Percentiles rank a stretch among this genome's conserved stretches.
phyloP scores from a whole-genome alignment of 2,888 invertebrate genomes.

The Glyphotaelius pellucidus region DNA sequence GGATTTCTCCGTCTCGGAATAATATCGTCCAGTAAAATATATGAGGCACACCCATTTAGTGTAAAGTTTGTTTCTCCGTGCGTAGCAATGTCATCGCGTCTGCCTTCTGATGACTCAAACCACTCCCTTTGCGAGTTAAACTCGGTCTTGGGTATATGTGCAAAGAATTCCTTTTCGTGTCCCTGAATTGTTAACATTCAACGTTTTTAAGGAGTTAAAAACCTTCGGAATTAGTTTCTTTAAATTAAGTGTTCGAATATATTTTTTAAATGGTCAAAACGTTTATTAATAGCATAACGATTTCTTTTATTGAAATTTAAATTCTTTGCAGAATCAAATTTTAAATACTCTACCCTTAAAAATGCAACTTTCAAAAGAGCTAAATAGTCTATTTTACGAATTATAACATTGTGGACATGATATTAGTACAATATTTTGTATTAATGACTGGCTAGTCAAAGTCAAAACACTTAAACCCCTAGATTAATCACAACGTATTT shows the following conservation, averaged over 20 bases:
- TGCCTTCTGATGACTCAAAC: constrained; percentile 11
- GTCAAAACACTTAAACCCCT: too few species aligned
- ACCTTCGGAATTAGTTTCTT: not conserved
- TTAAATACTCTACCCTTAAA: too few species aligned
- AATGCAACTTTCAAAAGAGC: too few species aligned
- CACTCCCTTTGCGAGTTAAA: constrained; percentile 48
- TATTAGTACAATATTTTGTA: too few species aligned
- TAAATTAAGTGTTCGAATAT: not conserved
- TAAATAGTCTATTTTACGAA: too few species aligned
- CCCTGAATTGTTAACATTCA: not conserved
- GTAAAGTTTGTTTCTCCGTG: constrained; percentile 46
- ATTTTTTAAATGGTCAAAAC: too few species aligned
- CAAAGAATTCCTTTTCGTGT: constrained; percentile 30
- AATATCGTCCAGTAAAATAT: constrained; percentile 50
- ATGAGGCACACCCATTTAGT: constrained; percentile 59
- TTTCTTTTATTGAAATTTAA: too few species aligned
- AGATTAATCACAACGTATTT: too few species aligned
- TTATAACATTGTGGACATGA: too few species aligned
- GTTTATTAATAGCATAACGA: too few species aligned
- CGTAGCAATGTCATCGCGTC: constrained; percentile 38
- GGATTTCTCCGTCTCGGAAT: not conserved
- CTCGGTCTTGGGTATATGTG: constrained; percentile 31
- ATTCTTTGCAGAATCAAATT: too few species aligned
- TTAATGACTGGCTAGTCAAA: too few species aligned
- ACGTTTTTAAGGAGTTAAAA: not conserved